A percentile compares a stretch with the other conserved stretches of the same genome.
Evolutionary conservation across 2,797 vertebrate genomes (phyloP).

Genomic region (Kryptolebias ocellatus): DNA sequence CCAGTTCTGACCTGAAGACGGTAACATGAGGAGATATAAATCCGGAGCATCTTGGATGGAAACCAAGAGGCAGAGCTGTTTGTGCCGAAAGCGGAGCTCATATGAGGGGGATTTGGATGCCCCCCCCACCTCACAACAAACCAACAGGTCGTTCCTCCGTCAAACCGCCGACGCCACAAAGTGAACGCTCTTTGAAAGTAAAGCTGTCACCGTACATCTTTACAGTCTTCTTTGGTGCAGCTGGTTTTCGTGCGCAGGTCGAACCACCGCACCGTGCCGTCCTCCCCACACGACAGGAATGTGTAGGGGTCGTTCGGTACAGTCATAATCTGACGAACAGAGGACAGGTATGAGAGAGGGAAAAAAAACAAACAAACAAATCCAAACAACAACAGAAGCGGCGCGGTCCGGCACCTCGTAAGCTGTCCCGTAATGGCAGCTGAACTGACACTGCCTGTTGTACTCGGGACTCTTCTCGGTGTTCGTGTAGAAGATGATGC

Average conservation of each 20-base stretch:
- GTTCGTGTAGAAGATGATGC: conserved; percentile 97
- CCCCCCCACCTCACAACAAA: too few relatives aligned
- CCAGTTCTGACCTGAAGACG: conserved; percentile 26
- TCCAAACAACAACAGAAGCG: not conserved
- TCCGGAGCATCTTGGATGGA: conserved; percentile 9
- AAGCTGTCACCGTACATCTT: conserved; percentile 88
- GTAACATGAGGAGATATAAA: conserved; percentile 55
- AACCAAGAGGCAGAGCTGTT: conserved; percentile 25
- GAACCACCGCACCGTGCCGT: conserved; percentile 97
- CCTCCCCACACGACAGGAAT: conserved; percentile 97
- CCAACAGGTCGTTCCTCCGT: too few relatives aligned
- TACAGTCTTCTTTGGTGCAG: conserved; percentile 98
- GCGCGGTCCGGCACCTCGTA: conserved; percentile 87
- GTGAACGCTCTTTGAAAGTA: not conserved
- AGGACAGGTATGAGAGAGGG: not conserved
- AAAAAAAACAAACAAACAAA: not conserved
- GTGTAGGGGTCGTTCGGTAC: conserved; percentile 98
- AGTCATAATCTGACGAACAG: conserved; percentile 89
- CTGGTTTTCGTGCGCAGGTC: conserved; percentile 96
- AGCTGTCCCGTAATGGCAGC: conserved; percentile 98
- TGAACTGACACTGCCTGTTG: conserved; percentile 97
- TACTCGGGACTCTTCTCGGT: conserved; percentile 93
- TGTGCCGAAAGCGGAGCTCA: conserved; percentile 6
- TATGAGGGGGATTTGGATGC: not conserved
- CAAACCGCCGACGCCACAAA: not conserved